Conservation (phyloP, 2,888 invertebrate genomes). For the Cataglyphis rosenhaueri region DNA sequence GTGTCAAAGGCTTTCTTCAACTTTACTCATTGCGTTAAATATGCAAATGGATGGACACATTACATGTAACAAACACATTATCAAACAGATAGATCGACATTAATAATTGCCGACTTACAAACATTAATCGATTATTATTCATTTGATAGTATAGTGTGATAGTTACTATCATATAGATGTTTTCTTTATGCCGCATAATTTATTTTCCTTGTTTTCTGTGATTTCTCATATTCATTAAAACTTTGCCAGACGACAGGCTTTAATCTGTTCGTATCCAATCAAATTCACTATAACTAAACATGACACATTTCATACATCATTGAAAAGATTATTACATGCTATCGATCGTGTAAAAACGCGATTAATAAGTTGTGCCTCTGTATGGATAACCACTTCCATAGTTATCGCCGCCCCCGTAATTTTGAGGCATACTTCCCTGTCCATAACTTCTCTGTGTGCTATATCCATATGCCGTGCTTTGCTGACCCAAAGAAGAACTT, state of each 20-base stretch:
- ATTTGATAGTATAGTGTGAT: neutral
- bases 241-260: neutral
- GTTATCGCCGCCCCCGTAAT: constrained; percentile 76
- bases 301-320: constrained; percentile 52
- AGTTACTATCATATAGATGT: neutral
- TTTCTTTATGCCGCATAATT: neutral
- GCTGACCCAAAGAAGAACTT: constrained; percentile 66
- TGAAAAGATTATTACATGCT: constrained; percentile 45
- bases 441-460: constrained; percentile 76
- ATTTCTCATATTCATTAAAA: neutral
- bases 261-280: constrained; percentile 13
- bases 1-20: neutral
- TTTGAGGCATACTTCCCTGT: constrained; percentile 71
- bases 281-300: constrained; percentile 54
- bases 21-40: constrained; percentile 14
- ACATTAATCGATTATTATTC: constrained; percentile 11
- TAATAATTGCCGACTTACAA: constrained; percentile 6
- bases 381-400: constrained; percentile 78
- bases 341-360: constrained; percentile 33
- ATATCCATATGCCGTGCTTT: constrained; percentile 76
- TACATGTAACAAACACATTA: constrained; percentile 15
- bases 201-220: neutral
- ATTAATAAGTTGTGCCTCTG: constrained; percentile 76
- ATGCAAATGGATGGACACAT: constrained; percentile 2
- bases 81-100: neutral